Evolutionary conservation across 2,888 invertebrate species (phyloP), one percentile per base, ranked within the genome.

Genomic region (Lycaena phlaeas): DNA sequence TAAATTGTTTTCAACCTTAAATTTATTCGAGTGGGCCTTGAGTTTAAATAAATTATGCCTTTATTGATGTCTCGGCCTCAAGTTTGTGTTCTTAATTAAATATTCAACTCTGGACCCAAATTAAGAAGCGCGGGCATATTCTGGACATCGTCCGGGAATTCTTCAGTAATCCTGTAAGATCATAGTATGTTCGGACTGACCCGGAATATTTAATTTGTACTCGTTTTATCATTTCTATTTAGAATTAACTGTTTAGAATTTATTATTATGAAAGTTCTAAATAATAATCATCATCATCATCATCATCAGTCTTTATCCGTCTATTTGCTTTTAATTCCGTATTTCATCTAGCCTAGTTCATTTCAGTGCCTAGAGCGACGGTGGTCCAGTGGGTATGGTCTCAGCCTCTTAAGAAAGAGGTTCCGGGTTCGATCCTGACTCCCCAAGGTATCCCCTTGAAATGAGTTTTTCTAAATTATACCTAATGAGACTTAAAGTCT

Each of bases 21-120:
- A 45, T 31, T 10, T 37, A 41, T 39, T 45, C 34, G 9, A 28
- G 39, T 18, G 36, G 38, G 38, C 38, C 37, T 38, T 30, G 27
- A 22, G 43, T 41, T 38, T 43, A 46, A 44, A 41, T 51, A 44
- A 43, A 45, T 48, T 50, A 41, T 47, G 44, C 41, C 40, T 43
- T 49, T 48, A 50, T 58, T 52, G 45, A 41, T 42, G 49, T 51
- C 48, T 52, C 52, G 53, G 61, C 54, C 53, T 57, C 36, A 29
- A 43, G 42, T 41, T 45, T 55, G 60, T 52, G 47, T 51, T 56
- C 57, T 59, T 61, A 59, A 64, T 64, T 63, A 61, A 65, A 64
- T 64, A 62, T 66, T 61, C 61, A 56, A 53, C 56, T 52, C 49
- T 48, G 51, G 55, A 52, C 56, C 52, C 50, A 54, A 61, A 60